These are phyloP conservation scores for Tricholaema leucomelas DNA, from an alignment of 2,113 vertebrate genomes.

Conservation along the genomic window DNA sequence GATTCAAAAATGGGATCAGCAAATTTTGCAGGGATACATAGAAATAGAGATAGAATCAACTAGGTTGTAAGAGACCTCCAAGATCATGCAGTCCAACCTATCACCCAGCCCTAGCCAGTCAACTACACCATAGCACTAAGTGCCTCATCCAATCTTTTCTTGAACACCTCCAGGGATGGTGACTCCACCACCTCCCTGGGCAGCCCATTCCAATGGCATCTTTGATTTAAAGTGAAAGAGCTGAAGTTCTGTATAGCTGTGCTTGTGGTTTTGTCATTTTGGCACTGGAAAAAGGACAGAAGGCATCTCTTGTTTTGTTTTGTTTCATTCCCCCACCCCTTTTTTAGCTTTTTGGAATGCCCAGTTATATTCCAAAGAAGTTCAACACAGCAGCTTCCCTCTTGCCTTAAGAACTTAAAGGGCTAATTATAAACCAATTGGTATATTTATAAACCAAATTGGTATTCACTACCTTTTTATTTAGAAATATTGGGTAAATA, in stretches of 20 bases:
- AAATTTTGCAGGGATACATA: neutral
- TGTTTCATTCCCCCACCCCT: neutral
- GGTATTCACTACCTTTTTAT: slow-evolving; percentile 6
- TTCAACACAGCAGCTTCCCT: neutral
- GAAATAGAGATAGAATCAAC: too few species aligned
- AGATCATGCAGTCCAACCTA: too few species aligned
- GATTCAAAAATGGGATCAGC: slow-evolving; percentile 15
- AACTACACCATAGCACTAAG: too few species aligned
- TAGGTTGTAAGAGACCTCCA: too few species aligned
- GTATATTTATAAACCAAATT: too few species aligned
- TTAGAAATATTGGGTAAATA: neutral
- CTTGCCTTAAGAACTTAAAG: slow-evolving; percentile 55
- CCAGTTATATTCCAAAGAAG: neutral
- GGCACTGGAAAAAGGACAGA: neutral
- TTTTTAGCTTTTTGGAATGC: neutral
- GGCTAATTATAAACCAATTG: slow-evolving; percentile 54
- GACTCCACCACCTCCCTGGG: too few species aligned
- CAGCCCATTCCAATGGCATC: too few species aligned
- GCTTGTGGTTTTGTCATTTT: neutral
- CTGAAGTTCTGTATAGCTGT: neutral
- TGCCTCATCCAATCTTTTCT: too few species aligned
- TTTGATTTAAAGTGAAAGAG: slow-evolving; percentile 11
- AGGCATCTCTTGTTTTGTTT: neutral
- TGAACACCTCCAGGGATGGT: too few species aligned
- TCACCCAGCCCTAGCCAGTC: too few species aligned